Conservation (phyloP, 2,797 vertebrate species). For the Oceanodroma leucorhoa region DNA sequence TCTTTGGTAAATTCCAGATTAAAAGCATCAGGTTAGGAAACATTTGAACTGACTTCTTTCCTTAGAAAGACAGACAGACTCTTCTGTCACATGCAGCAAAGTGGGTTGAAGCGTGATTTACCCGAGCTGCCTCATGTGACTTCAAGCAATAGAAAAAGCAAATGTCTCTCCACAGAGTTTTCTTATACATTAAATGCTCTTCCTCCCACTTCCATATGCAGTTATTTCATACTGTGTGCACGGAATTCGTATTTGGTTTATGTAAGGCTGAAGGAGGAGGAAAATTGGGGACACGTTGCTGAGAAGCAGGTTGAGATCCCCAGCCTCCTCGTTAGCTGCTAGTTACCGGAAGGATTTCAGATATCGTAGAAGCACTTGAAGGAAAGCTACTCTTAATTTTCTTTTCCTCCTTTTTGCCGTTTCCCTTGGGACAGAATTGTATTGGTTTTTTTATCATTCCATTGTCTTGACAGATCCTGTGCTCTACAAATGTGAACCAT, state of each 20-base stretch:
- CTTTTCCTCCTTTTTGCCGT: not conserved
- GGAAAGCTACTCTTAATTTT: not conserved
- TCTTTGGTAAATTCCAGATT: not conserved
- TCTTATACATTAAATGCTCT: not conserved
- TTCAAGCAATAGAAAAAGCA: not conserved
- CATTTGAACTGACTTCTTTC: not conserved
- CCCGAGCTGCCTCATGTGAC: not conserved
- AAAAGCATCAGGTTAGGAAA: not conserved
- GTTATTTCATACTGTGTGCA: not conserved
- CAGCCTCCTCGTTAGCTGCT: not conserved
- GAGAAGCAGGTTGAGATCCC: not conserved
- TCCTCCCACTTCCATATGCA: not conserved
- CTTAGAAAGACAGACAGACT: not conserved
- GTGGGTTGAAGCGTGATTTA: not conserved
- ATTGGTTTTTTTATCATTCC: not conserved
- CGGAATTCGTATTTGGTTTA: fast-evolving
- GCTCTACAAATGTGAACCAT: not conserved
- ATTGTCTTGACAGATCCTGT: not conserved
- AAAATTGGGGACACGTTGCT: not conserved
- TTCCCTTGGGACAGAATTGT: not conserved
- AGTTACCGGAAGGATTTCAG: not conserved
- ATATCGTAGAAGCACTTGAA: not conserved
- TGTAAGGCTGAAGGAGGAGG: not conserved
- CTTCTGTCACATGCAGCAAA: not conserved
- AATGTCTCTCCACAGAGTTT: not conserved